Evolutionary conservation across 2,113 vertebrate genomes (phyloP).

Genomic region (Takifugu bimaculatus): DNA sequence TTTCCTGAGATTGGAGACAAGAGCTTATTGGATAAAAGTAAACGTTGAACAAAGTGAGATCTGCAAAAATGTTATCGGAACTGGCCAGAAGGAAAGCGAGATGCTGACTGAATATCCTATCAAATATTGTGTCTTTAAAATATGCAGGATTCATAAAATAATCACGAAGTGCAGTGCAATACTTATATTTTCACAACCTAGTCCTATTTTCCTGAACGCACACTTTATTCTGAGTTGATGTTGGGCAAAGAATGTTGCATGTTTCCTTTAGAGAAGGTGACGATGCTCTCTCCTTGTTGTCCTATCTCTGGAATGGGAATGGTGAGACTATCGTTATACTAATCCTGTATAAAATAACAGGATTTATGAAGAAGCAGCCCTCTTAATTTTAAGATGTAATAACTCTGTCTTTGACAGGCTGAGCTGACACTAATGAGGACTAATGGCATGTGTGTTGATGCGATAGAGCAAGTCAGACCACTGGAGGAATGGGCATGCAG

Average conservation of each 20-base stretch:
- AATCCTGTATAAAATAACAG: no score
- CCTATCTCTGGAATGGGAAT: slow-evolving; percentile 6
- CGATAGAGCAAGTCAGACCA: slow-evolving; percentile 6
- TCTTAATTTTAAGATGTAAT: slow-evolving; percentile 50
- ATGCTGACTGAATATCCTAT: slow-evolving; percentile 55
- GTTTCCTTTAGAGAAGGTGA: slow-evolving; percentile 27
- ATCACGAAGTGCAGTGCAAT: slow-evolving; percentile 55
- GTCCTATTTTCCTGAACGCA: not conserved
- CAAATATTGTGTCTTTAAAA: slow-evolving; percentile 61
- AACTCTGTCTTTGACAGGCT: slow-evolving; percentile 48
- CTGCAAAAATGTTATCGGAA: slow-evolving; percentile 59
- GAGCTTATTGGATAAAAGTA: slow-evolving; percentile 70
- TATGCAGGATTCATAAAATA: slow-evolving; percentile 68
- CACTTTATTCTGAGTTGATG: slow-evolving; percentile 3
- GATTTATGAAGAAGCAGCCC: not conserved
- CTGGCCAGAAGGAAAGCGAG: slow-evolving; percentile 51
- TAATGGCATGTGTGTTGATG: slow-evolving; percentile 59
- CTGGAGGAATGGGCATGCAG: slow-evolving; percentile 25
- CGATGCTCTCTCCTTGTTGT: slow-evolving; percentile 6
- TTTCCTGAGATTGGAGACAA: slow-evolving; percentile 73
- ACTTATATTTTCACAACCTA: slow-evolving; percentile 41
- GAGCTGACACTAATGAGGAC: slow-evolving; percentile 62
- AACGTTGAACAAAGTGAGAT: slow-evolving; percentile 47
- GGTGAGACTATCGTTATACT: not conserved
- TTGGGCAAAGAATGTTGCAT: slow-evolving; percentile 11